Evolutionary conservation across 1,140 invertebrate species (phyloP).

Genomic region (Pantala flavescens): DNA sequence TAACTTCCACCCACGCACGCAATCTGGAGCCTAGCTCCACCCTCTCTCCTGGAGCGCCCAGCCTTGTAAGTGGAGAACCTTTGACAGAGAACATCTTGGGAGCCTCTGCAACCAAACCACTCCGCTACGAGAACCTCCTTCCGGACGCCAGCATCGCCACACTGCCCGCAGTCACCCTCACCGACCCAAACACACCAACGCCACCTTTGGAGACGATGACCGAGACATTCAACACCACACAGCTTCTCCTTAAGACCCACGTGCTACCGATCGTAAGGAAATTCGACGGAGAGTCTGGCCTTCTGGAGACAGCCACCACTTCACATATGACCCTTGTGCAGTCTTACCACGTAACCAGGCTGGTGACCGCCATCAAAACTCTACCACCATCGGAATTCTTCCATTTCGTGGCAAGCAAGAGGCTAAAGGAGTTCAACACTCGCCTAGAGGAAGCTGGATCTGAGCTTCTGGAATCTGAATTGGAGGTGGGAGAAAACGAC

Average conservation of each 20-base stretch:
- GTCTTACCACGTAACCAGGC: slow-evolving; percentile 72
- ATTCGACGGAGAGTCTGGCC: slow-evolving; percentile 56
- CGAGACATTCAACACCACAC: slow-evolving; percentile 80
- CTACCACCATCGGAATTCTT: slow-evolving; percentile 75
- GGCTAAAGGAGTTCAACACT: slow-evolving; percentile 78
- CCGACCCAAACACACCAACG: slow-evolving; percentile 55
- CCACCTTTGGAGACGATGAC: slow-evolving; percentile 77
- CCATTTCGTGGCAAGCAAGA: slow-evolving; percentile 76
- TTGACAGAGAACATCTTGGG: slow-evolving; percentile 78
- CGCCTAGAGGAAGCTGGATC: slow-evolving; percentile 77
- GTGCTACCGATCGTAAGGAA: slow-evolving; percentile 63
- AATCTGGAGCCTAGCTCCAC: slow-evolving; percentile 40
- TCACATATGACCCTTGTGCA: slow-evolving; percentile 62
- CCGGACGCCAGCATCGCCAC: slow-evolving; percentile 68
- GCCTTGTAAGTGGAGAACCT: slow-evolving; percentile 50
- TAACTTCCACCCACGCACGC: slow-evolving; percentile 70
- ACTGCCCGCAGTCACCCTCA: slow-evolving; percentile 63
- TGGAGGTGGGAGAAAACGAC: slow-evolving; percentile 70
- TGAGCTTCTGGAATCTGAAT: slow-evolving; percentile 62
- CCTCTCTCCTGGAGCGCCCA: slow-evolving; percentile 24
- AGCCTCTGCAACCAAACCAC: slow-evolving; percentile 45
- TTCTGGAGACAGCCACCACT: slow-evolving; percentile 26
- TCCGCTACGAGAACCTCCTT: slow-evolving; percentile 38
- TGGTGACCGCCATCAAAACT: slow-evolving; percentile 79
- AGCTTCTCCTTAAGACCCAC: slow-evolving; percentile 75